A percentile compares a stretch with the other conserved stretches of the same genome.
These are phyloP conservation scores for Zaprionus africanus DNA, from an alignment of 1,140 invertebrate species.

Conservation along the genomic window DNA sequence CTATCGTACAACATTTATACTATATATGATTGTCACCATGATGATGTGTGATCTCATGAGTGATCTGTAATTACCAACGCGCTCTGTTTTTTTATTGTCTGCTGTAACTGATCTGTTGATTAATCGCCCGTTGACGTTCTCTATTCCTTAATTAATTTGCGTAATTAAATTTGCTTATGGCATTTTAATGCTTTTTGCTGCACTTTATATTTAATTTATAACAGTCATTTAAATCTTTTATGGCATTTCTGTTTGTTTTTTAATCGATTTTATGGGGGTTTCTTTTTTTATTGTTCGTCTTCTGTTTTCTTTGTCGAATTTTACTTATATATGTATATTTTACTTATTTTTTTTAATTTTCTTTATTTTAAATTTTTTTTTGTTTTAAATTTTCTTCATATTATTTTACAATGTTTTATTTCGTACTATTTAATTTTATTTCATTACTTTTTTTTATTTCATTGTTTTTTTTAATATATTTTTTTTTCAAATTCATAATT, in stretches of 20 bases:
- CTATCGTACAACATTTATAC: neutral
- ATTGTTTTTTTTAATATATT: neutral
- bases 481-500: too few species aligned
- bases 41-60: constrained; percentile 1
- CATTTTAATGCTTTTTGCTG: neutral
- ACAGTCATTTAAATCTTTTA: neutral
- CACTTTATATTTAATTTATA: neutral
- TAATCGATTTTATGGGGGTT: neutral
- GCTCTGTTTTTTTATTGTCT: too few species aligned
- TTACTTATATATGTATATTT: neutral
- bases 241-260: neutral
- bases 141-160: neutral
- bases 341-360: neutral
- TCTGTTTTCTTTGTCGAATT: neutral
- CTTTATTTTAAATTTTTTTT: too few species aligned
- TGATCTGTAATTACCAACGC: neutral
- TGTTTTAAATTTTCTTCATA: too few species aligned
- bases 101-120: neutral
- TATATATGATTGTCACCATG: neutral
- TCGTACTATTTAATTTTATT: too few species aligned
- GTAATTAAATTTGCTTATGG: neutral
- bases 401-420: too few species aligned
- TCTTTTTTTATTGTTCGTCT: neutral
- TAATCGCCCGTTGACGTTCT: neutral
- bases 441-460: too few species aligned